A percentile compares a stretch with the other conserved stretches of the same genome.
Conservation (phyloP, 2,113 vertebrate genomes). For the Xyliphius kryptos region DNA sequence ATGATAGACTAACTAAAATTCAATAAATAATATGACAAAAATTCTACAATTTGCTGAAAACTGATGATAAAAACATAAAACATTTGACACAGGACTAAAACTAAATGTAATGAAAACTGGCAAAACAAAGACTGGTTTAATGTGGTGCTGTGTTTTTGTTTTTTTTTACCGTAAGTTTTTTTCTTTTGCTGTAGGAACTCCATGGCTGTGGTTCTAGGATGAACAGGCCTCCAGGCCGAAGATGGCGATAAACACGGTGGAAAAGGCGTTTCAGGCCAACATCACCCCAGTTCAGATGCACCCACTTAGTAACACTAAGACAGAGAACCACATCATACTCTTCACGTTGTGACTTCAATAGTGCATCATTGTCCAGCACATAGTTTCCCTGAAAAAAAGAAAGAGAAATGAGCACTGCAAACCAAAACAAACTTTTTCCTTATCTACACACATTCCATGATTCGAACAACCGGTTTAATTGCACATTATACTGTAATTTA, state of each 20-base stretch:
- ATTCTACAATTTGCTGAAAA: too few relatives aligned
- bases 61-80: too few relatives aligned
- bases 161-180: slow-evolving; percentile 76
- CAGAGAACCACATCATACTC: slow-evolving; percentile 86
- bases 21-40: too few relatives aligned
- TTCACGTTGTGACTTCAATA: slow-evolving; percentile 69
- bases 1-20: too few relatives aligned
- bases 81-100: background rate
- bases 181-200: slow-evolving; percentile 78
- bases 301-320: slow-evolving; percentile 87
- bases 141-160: too few relatives aligned
- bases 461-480: too few relatives aligned
- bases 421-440: background rate
- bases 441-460: background rate
- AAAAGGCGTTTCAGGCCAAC: slow-evolving; percentile 79
- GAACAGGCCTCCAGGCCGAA: slow-evolving; percentile 78
- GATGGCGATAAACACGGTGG: slow-evolving; percentile 72
- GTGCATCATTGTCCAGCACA: slow-evolving; percentile 74
- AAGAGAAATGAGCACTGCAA: background rate
- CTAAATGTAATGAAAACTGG: background rate
- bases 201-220: slow-evolving; percentile 85
- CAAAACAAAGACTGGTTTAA: background rate
- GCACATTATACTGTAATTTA: too few relatives aligned
- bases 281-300: slow-evolving; percentile 90
- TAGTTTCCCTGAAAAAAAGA: slow-evolving; percentile 75